Conservation (phyloP, 1,140 invertebrate species). For the Orchesella cincta region DNA sequence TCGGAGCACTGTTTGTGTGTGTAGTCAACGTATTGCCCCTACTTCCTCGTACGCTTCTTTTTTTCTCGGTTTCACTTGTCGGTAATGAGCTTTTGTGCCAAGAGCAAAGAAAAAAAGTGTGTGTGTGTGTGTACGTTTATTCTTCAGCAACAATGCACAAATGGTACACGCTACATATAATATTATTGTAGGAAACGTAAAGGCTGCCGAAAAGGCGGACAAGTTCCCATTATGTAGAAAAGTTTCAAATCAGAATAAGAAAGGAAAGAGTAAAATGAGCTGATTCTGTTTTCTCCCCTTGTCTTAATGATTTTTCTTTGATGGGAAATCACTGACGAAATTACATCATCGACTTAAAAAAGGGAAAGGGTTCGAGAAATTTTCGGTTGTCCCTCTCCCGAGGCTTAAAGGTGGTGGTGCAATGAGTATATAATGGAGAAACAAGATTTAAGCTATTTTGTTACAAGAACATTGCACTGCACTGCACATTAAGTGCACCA, state of each 20-base stretch:
- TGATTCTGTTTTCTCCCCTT: slow-evolving; percentile 23
- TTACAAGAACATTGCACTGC: not conserved
- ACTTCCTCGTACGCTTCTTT: too few species aligned
- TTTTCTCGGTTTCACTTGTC: slow-evolving; percentile 14
- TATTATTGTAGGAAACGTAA: slow-evolving; percentile 12
- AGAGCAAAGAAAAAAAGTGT: slow-evolving; percentile 1
- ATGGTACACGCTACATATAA: not conserved
- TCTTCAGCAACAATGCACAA: slow-evolving; percentile 6
- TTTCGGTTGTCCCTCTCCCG: not conserved
- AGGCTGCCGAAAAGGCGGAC: not conserved
- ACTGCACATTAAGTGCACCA: slow-evolving; percentile 18
- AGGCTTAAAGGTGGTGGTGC: not conserved
- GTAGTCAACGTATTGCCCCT: too few species aligned
- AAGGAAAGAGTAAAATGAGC: not conserved
- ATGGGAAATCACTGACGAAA: slow-evolving; percentile 10
- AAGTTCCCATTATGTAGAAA: not conserved
- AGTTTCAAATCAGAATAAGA: too few species aligned
- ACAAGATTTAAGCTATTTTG: not conserved
- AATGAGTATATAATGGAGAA: not conserved
- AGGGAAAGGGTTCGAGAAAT: not conserved
- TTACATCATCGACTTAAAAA: not conserved
- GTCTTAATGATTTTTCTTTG: slow-evolving; percentile 29
- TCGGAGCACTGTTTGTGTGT: too few species aligned
- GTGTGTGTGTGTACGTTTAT: slow-evolving; percentile 5
- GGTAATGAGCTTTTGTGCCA: slow-evolving; percentile 28